Conservation (phyloP, 2,888 invertebrate genomes). For the Leucozona laternaria region DNA sequence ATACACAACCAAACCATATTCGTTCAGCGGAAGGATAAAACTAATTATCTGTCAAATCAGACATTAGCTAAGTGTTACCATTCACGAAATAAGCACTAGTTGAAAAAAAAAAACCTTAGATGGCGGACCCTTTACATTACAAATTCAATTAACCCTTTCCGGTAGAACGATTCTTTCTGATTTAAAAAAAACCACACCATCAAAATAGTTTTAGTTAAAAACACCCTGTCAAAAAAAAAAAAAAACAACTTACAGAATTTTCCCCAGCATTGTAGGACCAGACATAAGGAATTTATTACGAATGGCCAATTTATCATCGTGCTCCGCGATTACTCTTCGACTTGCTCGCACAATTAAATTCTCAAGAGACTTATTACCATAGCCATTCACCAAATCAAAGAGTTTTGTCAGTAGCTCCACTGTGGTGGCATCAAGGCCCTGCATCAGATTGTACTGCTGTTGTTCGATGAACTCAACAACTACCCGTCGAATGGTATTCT, state of each 20-base stretch:
- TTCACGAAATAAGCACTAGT: too few relatives aligned
- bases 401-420: constrained; percentile 69
- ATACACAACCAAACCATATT: too few relatives aligned
- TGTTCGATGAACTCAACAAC: constrained; percentile 67
- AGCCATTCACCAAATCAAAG: constrained; percentile 65
- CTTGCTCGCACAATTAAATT: constrained; percentile 69
- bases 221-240: constrained; percentile 6
- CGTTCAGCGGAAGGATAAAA: too few relatives aligned
- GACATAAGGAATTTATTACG: constrained; percentile 54
- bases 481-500: constrained; percentile 61
- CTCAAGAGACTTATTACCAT: constrained; percentile 71
- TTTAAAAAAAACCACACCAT: too few relatives aligned
- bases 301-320: constrained; percentile 64
- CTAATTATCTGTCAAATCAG: too few relatives aligned
- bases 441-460: constrained; percentile 46
- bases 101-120: too few relatives aligned
- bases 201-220: neutral
- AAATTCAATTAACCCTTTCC: too few relatives aligned
- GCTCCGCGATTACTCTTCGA: constrained; percentile 60
- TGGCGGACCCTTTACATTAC: too few relatives aligned
- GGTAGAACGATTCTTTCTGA: too few relatives aligned
- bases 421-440: constrained; percentile 61
- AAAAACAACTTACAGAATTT: constrained; percentile 57
- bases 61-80: too few relatives aligned
- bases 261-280: constrained; percentile 27